Evolutionary conservation across 2,797 vertebrate species (phyloP), one percentile per base, ranked within the genome.

Genomic region (Ataeniobius toweri): DNA sequence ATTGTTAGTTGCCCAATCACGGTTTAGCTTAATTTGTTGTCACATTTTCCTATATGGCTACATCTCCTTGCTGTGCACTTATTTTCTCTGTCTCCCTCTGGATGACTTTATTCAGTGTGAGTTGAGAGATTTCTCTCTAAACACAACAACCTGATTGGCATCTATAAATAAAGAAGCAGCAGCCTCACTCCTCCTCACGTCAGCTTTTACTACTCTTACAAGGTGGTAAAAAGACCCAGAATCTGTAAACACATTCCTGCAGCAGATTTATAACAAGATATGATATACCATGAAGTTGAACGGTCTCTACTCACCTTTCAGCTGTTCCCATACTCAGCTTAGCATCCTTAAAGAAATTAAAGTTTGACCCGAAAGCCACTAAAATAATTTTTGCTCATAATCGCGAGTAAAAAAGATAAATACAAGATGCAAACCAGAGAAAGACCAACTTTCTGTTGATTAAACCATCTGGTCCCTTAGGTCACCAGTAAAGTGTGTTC

Each of bases 321-420:
- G 92, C 89, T 77, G 93, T 90, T 93, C 96, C 96, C 95, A 96
- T 96, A 86, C 79, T 94, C 56, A 90, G 77, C 89, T 77, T 76
- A 81, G 82, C 90, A 92, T 91, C 90, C 88, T 91, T 91, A 87
- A 79, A 84, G 50, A 79, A 83, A 22, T 82, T 74, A 86, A 89
- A 71, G 76, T 70, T 72, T 71, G 82, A 41, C 41, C 76, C 71
- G 72, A 79, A 58, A 90, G 80, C 68, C 80, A 80, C 74, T 77
- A 76, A 81, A 87, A 80, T 14, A 44, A 61, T 73, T 48, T 58
- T 20, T 55, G 76, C 51, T 85, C 28, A 24, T 28, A 51, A 26
- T 3, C 56, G 73, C 58, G 48, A 65, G 36, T 78, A 85, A 74
- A 39, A 78, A 58, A 24, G 2, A 65, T 69, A 44, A 70, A 85